A percentile compares a stretch with the other conserved stretches of the same genome.
phyloP scores from a whole-genome alignment of 2,113 vertebrate genomes.

The Chloropsis hardwickii region DNA sequence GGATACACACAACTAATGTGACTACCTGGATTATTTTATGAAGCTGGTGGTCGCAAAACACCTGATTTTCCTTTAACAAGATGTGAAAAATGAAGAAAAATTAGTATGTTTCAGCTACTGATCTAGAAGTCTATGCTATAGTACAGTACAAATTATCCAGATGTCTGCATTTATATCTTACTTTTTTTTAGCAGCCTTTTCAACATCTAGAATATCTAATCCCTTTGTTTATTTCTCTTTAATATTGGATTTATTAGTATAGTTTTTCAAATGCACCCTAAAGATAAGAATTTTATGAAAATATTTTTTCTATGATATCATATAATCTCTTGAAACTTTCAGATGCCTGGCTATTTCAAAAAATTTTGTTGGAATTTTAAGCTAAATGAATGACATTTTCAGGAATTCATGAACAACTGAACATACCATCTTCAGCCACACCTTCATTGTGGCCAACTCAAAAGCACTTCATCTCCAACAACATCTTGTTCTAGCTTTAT shows the following conservation, averaged over 20 bases:
- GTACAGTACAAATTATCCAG: not conserved
- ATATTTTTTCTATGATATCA: not conserved
- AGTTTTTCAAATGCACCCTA: not conserved
- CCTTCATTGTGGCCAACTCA: not conserved
- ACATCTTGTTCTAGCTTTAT: not conserved
- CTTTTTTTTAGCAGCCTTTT: not conserved
- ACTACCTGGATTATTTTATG: not conserved
- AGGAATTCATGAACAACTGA: not conserved
- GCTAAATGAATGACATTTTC: not conserved
- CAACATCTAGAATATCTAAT: not conserved
- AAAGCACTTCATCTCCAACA: not conserved
- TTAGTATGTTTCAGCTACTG: not conserved
- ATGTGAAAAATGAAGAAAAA: not conserved
- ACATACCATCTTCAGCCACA: not conserved
- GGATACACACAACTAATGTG: not conserved
- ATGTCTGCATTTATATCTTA: not conserved
- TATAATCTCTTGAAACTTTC: not conserved
- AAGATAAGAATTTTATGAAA: not conserved
- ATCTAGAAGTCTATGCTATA: not conserved
- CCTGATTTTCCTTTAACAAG: not conserved
- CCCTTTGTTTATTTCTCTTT: not conserved
- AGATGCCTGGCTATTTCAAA: not conserved
- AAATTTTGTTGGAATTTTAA: not conserved
- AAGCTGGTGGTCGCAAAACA: not conserved
- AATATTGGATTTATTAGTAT: not conserved